Base-by-base conservation (phyloP, 2,797 vertebrate genomes). In the Chaenodraco wilsoni region DNA sequence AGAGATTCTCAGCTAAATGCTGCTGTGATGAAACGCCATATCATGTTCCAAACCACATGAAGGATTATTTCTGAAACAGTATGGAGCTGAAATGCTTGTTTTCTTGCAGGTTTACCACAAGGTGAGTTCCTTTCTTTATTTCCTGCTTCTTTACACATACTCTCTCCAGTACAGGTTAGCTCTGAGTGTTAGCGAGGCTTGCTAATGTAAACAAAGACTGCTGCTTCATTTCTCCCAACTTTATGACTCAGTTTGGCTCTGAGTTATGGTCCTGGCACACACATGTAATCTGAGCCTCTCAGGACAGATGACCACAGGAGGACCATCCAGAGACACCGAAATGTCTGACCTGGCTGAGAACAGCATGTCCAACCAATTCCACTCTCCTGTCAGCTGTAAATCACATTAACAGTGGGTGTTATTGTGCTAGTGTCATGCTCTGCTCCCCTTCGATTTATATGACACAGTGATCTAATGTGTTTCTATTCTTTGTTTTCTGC, bases 281-380 rank as follows among this genome's bases (percentile, higher is more conserved):
- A 49, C 51, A 9, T 65, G 40, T 52, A 37, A 72, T 19, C 4
- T 57, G 55, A 70, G 56, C 49, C 45, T 37, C 23, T 16, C 15
- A 9, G 33, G 12, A 16, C 48, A 74, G 31, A 52, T 43, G 46
- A 59, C 3, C 41, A 62, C 59, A 57, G 72, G 19, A 51, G 44
- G 37, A 51, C n/a, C 37, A 51, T 54, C 27, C 27, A 40, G 16
- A 21, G 2, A 49, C 27, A 61, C 23, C 4, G 31, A 54, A 67
- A 67, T 67, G 17, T 62, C 31, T 67, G 65, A 65, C 62, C 62
- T 67, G 76, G 61, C 19, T 40, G n/a, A 51, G 69, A 56, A 51
- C 46, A 75, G 43, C 23, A 65, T 9, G 11, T 64, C 55, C 51
- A 49, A 13, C 15, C 51, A 61, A 33, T 68, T 49, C n/a, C 54